Evolutionary conservation across 1,140 invertebrate species (phyloP).

Genomic region (Gonatopus flavifemur): DNA sequence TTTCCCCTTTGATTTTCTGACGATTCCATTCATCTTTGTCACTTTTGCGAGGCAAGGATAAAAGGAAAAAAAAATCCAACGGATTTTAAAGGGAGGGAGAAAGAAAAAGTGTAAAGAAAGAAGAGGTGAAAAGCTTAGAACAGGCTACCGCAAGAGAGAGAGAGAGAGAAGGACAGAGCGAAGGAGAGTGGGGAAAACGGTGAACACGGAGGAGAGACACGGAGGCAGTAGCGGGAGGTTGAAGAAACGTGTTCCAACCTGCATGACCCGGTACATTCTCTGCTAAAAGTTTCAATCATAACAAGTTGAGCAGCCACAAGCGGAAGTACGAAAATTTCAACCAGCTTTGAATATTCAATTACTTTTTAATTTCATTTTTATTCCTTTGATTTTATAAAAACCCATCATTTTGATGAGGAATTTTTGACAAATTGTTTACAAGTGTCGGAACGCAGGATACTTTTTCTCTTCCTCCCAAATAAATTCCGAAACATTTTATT

Average conservation of each 20-base stretch:
- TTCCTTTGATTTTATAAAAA: too few relatives aligned
- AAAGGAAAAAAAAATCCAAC: constrained; percentile 22
- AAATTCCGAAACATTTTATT: too few relatives aligned
- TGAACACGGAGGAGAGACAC: constrained; percentile 15
- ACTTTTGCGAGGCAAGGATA: constrained; percentile 16
- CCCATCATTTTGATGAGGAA: too few relatives aligned
- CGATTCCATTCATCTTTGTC: constrained; percentile 13
- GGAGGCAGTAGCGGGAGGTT: constrained; percentile 28
- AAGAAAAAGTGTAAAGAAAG: constrained; percentile 12
- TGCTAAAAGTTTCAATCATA: constrained; percentile 47
- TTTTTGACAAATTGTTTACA: too few relatives aligned
- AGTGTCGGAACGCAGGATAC: too few relatives aligned
- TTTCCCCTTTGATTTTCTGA: too few relatives aligned
- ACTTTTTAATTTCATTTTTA: too few relatives aligned
- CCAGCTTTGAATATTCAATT: too few relatives aligned
- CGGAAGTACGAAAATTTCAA: too few relatives aligned
- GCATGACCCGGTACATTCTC: constrained; percentile 50
- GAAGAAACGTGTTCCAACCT: constrained; percentile 52
- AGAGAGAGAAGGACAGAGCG: neutral
- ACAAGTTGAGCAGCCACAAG: constrained; percentile 39
- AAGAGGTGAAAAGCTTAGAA: too few relatives aligned
- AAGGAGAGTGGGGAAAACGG: neutral
- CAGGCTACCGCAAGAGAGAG: too few relatives aligned
- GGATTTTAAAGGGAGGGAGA: constrained; percentile 24
- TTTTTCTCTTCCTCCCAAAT: too few relatives aligned